These are phyloP conservation scores for Gymnoscopelus braueri DNA, from an alignment of 2,797 vertebrate genomes.

Conservation along the genomic window DNA sequence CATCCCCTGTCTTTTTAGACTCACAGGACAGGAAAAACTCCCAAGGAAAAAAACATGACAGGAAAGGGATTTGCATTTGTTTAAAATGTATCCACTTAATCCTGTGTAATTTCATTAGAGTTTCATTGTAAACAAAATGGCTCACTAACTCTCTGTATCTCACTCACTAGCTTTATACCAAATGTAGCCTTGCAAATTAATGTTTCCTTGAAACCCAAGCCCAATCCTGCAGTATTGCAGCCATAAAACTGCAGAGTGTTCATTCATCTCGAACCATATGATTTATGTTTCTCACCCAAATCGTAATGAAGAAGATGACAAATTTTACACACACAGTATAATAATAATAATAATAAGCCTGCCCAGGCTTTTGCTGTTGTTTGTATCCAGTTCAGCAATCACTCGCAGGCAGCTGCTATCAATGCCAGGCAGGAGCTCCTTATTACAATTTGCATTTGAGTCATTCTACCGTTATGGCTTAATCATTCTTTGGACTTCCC, in stretches of 20 bases:
- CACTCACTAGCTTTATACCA: conserved; percentile 22
- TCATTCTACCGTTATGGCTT: conserved; percentile 25
- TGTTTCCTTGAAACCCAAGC: conserved; percentile 68
- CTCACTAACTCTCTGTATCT: conserved; percentile 29
- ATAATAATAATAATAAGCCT: not conserved
- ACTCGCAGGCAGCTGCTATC: conserved; percentile 33
- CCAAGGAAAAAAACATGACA: not conserved
- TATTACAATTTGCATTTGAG: conserved; percentile 34
- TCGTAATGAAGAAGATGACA: not conserved
- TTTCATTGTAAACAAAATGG: conserved; percentile 42
- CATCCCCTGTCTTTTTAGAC: no score
- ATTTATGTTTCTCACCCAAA: conserved; percentile 12
- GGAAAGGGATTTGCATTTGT: not conserved
- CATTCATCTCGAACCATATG: conserved; percentile 3
- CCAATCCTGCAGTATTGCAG: conserved; percentile 19
- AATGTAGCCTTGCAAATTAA: conserved; percentile 38
- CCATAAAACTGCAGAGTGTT: conserved; percentile 2
- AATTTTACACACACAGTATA: no score
- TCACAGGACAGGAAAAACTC: not conserved
- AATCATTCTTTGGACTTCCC: conserved; percentile 18
- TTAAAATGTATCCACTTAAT: no score
- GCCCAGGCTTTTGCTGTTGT: conserved; percentile 16
- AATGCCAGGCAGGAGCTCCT: conserved; percentile 23
- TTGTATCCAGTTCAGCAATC: conserved; percentile 5
- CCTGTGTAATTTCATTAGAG: not conserved